These are phyloP conservation scores for Watsonalla cultraria DNA, from an alignment of 2,888 invertebrate species.

Conservation along the genomic window DNA sequence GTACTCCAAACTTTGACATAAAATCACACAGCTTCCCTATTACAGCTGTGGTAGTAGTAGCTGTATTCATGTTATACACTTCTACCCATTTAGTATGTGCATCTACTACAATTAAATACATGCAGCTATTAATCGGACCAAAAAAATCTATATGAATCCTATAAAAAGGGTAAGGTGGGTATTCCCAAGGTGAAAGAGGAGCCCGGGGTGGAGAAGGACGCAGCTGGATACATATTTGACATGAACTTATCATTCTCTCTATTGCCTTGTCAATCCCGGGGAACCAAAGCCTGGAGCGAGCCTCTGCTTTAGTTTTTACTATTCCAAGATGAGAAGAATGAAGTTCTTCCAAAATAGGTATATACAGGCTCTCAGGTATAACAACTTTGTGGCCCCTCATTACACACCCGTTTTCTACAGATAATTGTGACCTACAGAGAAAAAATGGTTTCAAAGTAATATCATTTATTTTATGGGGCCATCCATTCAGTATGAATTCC, in stretches of 20 bases:
- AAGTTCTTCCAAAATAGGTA: conserved; percentile 10
- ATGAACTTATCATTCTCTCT: conserved; percentile 10
- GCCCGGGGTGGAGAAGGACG: too few species aligned
- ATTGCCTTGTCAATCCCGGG: conserved; percentile 6
- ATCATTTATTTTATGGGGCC: conserved; percentile 13
- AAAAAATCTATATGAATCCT: conserved; percentile 21
- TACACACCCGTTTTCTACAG: conserved; percentile 18
- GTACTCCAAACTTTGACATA: conserved; percentile 9
- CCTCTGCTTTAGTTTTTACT: conserved; percentile 25
- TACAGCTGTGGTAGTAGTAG: conserved; percentile 4
- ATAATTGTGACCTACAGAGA: conserved; percentile 13
- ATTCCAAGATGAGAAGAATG: conserved; percentile 22
- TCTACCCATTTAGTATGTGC: conserved; percentile 22
- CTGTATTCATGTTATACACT: conserved; percentile 12
- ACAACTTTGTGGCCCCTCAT: conserved; percentile 24
- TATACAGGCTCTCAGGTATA: conserved; percentile 13
- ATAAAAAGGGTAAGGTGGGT: conserved; percentile 13
- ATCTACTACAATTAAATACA: conserved; percentile 17
- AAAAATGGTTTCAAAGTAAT: conserved; percentile 11
- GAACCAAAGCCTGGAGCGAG: conserved; percentile 22
- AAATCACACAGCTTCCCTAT: conserved; percentile 13
- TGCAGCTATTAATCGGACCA: conserved; percentile 14
- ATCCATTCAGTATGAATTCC: conserved; percentile 12
- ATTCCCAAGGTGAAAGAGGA: conserved; percentile 15
- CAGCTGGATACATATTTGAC: conserved; percentile 10